A percentile compares a stretch with the other conserved stretches of the same genome.
Evolutionary conservation across 2,888 invertebrate genomes (phyloP).

Genomic region (Trisateles emortualis): DNA sequence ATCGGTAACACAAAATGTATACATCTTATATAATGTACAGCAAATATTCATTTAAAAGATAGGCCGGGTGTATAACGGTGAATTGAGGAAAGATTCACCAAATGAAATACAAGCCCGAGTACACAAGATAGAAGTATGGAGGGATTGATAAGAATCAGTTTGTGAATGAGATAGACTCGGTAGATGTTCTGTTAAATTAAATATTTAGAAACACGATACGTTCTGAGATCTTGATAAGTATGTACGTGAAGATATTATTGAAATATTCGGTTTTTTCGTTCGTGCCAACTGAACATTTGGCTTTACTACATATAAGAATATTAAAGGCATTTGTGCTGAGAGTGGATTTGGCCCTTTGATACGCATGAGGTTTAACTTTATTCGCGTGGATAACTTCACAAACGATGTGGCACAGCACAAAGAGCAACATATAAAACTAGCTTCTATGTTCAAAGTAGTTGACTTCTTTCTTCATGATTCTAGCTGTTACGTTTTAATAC

Average conservation of each 20-base stretch:
- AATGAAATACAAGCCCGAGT: slow-evolving; percentile 40
- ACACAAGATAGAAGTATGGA: slow-evolving; percentile 16
- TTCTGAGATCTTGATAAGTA: not conserved
- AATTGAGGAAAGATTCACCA: slow-evolving; percentile 32
- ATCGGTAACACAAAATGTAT: slow-evolving; percentile 34
- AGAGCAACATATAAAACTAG: too few relatives aligned
- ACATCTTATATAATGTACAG: slow-evolving; percentile 21
- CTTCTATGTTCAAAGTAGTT: too few relatives aligned
- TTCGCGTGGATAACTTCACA: too few relatives aligned
- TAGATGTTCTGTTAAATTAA: slow-evolving; percentile 16
- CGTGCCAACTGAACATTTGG: not conserved
- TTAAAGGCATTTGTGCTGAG: not conserved
- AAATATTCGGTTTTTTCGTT: not conserved
- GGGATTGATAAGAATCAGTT: slow-evolving; percentile 21
- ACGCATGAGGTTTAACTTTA: too few relatives aligned
- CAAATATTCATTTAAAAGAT: slow-evolving; percentile 45
- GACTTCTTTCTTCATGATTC: too few relatives aligned
- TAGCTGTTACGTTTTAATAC: too few relatives aligned
- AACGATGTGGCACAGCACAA: too few relatives aligned
- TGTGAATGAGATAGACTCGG: slow-evolving; percentile 6
- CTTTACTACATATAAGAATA: not conserved
- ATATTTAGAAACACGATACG: slow-evolving; percentile 17
- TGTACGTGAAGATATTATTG: slow-evolving; percentile 11
- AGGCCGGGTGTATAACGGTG: slow-evolving; percentile 5
- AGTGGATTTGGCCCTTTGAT: not conserved